A percentile compares a stretch with the other conserved stretches of the same genome.
Evolutionary conservation across 2,888 invertebrate genomes (phyloP).

Genomic region (Spatulosminthurus flaviceps): DNA sequence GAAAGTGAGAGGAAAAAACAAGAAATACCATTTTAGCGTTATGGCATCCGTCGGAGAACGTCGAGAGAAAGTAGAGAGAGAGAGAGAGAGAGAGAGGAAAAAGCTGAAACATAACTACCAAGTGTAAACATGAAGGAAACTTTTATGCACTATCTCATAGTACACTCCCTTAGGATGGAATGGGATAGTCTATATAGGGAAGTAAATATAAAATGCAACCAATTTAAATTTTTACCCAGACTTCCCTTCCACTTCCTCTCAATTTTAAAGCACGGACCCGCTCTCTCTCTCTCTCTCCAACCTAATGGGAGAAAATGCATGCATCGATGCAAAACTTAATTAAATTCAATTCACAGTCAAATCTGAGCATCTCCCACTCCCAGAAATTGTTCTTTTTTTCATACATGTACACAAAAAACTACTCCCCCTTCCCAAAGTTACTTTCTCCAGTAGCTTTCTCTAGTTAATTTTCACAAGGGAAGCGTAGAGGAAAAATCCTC

Average conservation of each 20-base stretch:
- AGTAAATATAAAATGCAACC: slow-evolving; percentile 6
- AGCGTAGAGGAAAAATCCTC: too few species aligned
- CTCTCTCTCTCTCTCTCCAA: too few species aligned
- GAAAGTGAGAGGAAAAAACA: background rate
- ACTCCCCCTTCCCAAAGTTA: too few species aligned
- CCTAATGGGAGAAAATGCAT: background rate
- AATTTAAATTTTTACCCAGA: background rate
- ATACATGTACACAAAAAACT: background rate
- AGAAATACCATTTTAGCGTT: background rate
- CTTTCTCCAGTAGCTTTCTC: too few species aligned
- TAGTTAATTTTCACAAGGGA: too few species aligned
- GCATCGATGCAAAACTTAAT: background rate
- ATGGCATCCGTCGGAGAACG: too few species aligned
- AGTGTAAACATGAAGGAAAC: too few species aligned
- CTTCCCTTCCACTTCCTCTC: background rate
- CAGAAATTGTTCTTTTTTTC: background rate
- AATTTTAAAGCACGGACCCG: background rate
- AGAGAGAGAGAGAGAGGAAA: background rate
- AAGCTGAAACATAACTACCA: too few species aligned
- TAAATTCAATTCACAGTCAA: background rate
- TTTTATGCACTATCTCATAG: too few species aligned
- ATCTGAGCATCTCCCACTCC: background rate
- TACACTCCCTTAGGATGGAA: too few species aligned
- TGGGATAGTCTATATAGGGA: too few species aligned
- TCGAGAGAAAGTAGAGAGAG: too few species aligned